phyloP scores from a whole-genome alignment of 1,140 invertebrate genomes.

The Adelges cooleyi region DNA sequence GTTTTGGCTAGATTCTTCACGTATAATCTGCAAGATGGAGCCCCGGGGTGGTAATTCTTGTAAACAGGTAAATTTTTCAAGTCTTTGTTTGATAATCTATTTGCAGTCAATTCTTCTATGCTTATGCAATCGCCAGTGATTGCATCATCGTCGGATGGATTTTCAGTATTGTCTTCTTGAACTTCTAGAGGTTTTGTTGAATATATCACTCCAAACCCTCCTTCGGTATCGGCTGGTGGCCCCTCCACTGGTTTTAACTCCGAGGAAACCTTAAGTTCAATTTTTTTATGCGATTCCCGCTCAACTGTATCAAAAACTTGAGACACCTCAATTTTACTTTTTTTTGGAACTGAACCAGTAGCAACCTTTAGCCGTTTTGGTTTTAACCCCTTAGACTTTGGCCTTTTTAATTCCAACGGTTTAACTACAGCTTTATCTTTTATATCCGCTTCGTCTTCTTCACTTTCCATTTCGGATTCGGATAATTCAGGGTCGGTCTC shows the following conservation, averaged over 20 bases:
- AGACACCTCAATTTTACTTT: not conserved
- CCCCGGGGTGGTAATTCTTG: constrained; percentile 73
- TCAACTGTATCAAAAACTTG: constrained; percentile 36
- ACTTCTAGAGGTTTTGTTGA: constrained; percentile 35
- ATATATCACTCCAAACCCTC: constrained; percentile 43
- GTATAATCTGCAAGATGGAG: constrained; percentile 71
- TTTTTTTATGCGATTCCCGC: constrained; percentile 47
- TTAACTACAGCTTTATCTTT: constrained; percentile 48
- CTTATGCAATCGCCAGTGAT: constrained; percentile 44
- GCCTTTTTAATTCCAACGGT: constrained; percentile 37
- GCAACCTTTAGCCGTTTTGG: constrained; percentile 5
- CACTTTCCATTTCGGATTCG: constrained; percentile 70
- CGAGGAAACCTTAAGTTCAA: constrained; percentile 48
- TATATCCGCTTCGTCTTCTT: constrained; percentile 44
- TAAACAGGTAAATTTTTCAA: constrained; percentile 46
- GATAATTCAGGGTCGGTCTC: constrained; percentile 5
- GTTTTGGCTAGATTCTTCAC: constrained; percentile 85
- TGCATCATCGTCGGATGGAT: constrained; percentile 30
- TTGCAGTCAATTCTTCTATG: constrained; percentile 51
- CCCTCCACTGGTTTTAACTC: constrained; percentile 33
- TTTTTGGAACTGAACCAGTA: not conserved
- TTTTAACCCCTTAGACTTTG: not conserved
- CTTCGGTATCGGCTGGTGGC: constrained; percentile 19
- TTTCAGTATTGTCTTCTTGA: constrained; percentile 35
- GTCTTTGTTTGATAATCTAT: constrained; percentile 50